phyloP scores from a whole-genome alignment of 2,888 invertebrate genomes.

The Gibbula magus region DNA sequence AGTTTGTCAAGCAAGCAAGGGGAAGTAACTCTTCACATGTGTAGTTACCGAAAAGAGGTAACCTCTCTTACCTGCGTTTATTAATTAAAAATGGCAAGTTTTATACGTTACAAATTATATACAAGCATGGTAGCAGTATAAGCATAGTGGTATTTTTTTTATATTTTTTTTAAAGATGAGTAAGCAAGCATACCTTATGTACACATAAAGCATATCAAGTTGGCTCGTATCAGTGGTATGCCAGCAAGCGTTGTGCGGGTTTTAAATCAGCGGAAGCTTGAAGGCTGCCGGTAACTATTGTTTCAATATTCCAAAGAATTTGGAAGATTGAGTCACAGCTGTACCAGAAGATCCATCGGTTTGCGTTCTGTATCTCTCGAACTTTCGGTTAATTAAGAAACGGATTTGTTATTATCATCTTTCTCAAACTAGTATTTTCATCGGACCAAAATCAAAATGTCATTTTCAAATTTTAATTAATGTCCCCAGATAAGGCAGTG shows the following conservation, averaged over 20 bases:
- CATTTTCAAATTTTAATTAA: too few relatives aligned
- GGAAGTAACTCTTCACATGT: not conserved
- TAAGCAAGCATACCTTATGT: not conserved
- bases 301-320: too few relatives aligned
- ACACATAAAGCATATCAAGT: slow-evolving; percentile 16
- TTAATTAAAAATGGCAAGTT: slow-evolving; percentile 20
- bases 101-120: slow-evolving; percentile 4
- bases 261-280: not conserved
- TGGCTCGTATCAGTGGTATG: not conserved
- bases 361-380: too few relatives aligned
- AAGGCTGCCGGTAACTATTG: too few relatives aligned
- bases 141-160: slow-evolving; percentile 19
- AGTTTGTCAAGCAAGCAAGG: not conserved
- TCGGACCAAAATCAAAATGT: too few relatives aligned
- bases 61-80: slow-evolving; percentile 1
- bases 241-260: not conserved
- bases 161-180: slow-evolving; percentile 4
- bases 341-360: too few relatives aligned
- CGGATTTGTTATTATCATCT: too few relatives aligned
- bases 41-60: not conserved
- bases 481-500: too few relatives aligned
- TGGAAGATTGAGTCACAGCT: too few relatives aligned
- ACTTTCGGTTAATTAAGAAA: too few relatives aligned
- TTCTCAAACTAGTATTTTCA: too few relatives aligned
- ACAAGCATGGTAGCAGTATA: slow-evolving; percentile 13